Evolutionary conservation across 2,113 vertebrate species (phyloP).

Genomic region (Festucalex cinctus): DNA sequence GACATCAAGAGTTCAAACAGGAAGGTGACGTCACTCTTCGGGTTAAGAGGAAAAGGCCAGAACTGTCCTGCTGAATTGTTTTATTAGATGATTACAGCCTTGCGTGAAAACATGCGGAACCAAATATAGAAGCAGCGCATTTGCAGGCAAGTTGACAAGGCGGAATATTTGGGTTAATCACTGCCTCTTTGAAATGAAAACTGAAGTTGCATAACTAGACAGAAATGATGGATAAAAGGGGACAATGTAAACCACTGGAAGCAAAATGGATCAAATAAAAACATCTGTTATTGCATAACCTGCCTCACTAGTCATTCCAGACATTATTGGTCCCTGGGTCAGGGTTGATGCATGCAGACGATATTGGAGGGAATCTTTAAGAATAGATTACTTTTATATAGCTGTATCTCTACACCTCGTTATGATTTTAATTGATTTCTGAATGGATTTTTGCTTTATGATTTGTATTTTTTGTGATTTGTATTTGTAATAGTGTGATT

Average conservation of each 20-base stretch:
- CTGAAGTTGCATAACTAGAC: conserved; percentile 15
- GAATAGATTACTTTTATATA: background rate
- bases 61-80: conserved; percentile 16
- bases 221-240: background rate
- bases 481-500: too few relatives aligned
- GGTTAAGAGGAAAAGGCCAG: conserved; percentile 27
- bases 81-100: conserved; percentile 1
- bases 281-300: conserved; percentile 2
- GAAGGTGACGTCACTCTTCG: conserved; percentile 52
- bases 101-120: background rate
- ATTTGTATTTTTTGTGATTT: background rate
- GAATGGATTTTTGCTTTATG: background rate
- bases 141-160: conserved; percentile 3
- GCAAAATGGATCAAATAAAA: conserved; percentile 1
- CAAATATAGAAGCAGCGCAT: conserved; percentile 21
- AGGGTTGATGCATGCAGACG: background rate
- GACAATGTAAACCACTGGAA: conserved; percentile 5
- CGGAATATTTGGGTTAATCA: conserved; percentile 14
- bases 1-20: conserved; percentile 60
- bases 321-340: conserved; percentile 1
- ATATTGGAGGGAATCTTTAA: background rate
- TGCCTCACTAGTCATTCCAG: background rate
- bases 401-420: background rate
- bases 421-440: background rate
- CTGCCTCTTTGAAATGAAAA: conserved; percentile 6